Evolutionary conservation across 2,888 invertebrate species (phyloP), one percentile per base, ranked within the genome.

Genomic region (Dascillus cervinus): DNA sequence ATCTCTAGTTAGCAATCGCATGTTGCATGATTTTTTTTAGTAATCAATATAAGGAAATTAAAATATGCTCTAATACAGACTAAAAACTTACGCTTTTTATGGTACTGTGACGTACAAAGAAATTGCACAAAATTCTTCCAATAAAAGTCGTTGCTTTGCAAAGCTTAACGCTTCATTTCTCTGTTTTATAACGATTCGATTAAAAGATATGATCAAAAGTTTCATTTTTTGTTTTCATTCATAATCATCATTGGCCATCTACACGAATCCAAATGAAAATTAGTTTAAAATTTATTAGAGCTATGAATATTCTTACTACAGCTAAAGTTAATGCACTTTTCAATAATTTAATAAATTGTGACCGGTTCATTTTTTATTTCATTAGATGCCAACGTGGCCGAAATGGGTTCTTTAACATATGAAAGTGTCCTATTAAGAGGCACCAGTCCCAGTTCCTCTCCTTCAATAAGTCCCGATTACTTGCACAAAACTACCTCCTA

Each of bases 391-490:
- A 41, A 47, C 39, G 38, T 49, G 42, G 42, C 45, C 39, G 49
- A 44, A 37, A 34, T 49, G 46, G 44, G 52, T 37, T 44, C 42
- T 48, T 44, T 60, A 37, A 56, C 60, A 28, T 60, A 60, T 43
- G 62, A 62, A 60, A 62, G 58, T 46, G 58, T 56, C 42, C 50
- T 60, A 42, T 52, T 59, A 42, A 42, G 44, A 32, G 41, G 34
- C 24, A 39, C 55, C 34, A 52, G 53, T 53, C 49, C 52, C 51
- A 55, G 53, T 56, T 32, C 29, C 15, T 30, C 26, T 31, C 34
- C 37, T 29, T 32, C 14, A 17, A 6, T 17, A 17, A 13, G 29
- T n/a, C 39, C 34, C 15, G 12, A 20, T 27, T 12, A 25, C 24
- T 13, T 31, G 3, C 43, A 46, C 26, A 50, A 53, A 42, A 47